Evolutionary conservation across 2,113 vertebrate genomes (phyloP).

Genomic region (Craseonycteris thonglongyai): DNA sequence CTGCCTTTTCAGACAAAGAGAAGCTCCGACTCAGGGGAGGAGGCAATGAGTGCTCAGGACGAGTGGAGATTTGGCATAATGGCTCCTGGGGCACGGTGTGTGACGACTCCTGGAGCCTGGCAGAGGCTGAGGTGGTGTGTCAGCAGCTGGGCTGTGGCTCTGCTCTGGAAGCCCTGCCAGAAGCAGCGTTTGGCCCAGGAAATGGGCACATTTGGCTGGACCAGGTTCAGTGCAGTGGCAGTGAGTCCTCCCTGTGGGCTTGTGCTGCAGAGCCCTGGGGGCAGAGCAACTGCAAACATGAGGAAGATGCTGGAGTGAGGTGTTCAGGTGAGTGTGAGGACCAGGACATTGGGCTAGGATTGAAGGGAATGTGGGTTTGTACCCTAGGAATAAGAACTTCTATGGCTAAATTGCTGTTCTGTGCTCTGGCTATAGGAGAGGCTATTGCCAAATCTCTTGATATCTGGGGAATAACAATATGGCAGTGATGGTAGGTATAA

Average conservation of each 20-base stretch:
- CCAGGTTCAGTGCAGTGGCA: conserved; percentile 72
- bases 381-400: not conserved
- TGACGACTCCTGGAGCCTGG: conserved; percentile 13
- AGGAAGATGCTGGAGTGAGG: conserved; percentile 74
- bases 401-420: not conserved
- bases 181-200: conserved; percentile 53
- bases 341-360: not conserved
- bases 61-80: conserved; percentile 22
- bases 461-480: not conserved
- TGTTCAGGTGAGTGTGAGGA: conserved; percentile 74
- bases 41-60: not conserved
- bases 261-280: conserved; percentile 58
- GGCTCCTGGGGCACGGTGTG: conserved; percentile 34
- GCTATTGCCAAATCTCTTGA: not conserved
- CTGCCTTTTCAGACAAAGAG: conserved; percentile 30
- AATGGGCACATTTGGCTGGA: conserved; percentile 76
- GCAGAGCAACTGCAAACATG: conserved; percentile 61
- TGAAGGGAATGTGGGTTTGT: not conserved
- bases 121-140: conserved; percentile 22
- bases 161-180: not conserved
- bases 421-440: not conserved
- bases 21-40: conserved; percentile 29
- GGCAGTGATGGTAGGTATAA: too few relatives aligned
- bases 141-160: conserved; percentile 34
- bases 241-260: conserved; percentile 72